phyloP scores from a whole-genome alignment of 37 sponge, comb jelly and placozoan genomes.

The Halisarca cf. caerulea region DNA sequence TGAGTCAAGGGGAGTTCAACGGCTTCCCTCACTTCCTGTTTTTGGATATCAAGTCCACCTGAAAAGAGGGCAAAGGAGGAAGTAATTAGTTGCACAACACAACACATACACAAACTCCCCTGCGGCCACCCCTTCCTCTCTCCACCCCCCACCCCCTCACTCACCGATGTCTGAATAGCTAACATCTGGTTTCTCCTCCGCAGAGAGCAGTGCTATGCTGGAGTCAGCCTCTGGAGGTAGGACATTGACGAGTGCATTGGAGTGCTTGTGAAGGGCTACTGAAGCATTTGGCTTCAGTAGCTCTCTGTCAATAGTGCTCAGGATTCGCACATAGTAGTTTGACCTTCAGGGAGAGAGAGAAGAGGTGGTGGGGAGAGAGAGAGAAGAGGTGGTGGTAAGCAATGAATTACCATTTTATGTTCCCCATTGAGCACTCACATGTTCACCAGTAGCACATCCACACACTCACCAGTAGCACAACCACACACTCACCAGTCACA shows the following conservation, averaged over 20 bases:
- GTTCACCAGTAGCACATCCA: neutral
- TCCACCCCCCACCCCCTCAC: too few relatives aligned
- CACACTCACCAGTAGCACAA: too few relatives aligned
- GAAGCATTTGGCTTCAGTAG: slow-evolving; percentile 94
- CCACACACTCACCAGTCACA: too few relatives aligned
- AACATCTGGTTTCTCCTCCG: slow-evolving; percentile 96
- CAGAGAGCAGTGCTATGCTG: slow-evolving; percentile 91
- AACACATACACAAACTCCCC: too few relatives aligned
- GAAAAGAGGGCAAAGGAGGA: neutral
- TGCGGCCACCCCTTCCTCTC: too few relatives aligned
- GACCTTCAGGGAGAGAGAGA: slow-evolving; percentile 19
- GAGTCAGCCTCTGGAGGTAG: slow-evolving; percentile 98
- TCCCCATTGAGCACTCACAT: neutral
- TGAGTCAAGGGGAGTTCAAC: slow-evolving; percentile 97
- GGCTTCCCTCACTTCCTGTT: slow-evolving; percentile 97
- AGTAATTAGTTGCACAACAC: too few relatives aligned
- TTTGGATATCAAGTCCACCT: slow-evolving; percentile 98
- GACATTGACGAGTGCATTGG: slow-evolving; percentile 96
- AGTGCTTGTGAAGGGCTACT: slow-evolving; percentile 98
- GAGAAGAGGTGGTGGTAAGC: neutral
- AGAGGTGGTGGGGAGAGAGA: neutral
- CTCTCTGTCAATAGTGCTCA: slow-evolving; percentile 96
- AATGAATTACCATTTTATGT: neutral
- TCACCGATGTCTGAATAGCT: slow-evolving; percentile 85
- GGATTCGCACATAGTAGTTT: slow-evolving; percentile 95